Conservation (phyloP, 2,888 invertebrate genomes). For the Drosophila siamana region DNA sequence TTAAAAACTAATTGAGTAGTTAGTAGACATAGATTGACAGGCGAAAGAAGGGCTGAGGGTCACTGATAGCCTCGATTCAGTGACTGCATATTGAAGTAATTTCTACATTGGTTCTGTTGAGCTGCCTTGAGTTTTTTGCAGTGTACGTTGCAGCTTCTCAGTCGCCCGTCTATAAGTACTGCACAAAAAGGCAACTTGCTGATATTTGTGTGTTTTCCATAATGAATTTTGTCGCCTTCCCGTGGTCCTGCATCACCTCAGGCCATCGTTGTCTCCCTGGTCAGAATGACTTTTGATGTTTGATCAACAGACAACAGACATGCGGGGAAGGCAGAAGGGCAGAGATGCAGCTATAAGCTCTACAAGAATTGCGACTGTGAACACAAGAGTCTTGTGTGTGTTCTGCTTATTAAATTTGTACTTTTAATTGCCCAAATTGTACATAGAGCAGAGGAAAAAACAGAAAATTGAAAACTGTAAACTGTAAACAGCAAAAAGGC, state of each 20-base stretch:
- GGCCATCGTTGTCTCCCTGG: neutral
- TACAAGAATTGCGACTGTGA: slow-evolving; percentile 11
- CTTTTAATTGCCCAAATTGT: slow-evolving; percentile 66
- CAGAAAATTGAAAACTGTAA: slow-evolving; percentile 4
- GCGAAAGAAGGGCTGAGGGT: too few relatives aligned
- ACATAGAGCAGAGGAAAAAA: slow-evolving; percentile 27
- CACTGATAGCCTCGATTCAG: too few relatives aligned
- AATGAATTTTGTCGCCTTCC: slow-evolving; percentile 57
- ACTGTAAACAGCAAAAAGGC: neutral
- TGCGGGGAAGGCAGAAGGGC: neutral
- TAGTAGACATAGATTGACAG: too few relatives aligned
- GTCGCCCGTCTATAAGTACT: neutral
- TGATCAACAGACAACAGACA: slow-evolving; percentile 29
- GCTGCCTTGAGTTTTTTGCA: neutral
- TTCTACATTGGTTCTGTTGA: too few relatives aligned
- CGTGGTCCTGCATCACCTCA: slow-evolving; percentile 3
- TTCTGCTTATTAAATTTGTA: slow-evolving; percentile 65
- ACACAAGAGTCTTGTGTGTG: slow-evolving; percentile 18
- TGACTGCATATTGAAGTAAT: too few relatives aligned
- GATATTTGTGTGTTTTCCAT: slow-evolving; percentile 67
- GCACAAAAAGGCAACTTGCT: slow-evolving; percentile 46
- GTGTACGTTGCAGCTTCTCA: neutral
- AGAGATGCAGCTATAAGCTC: slow-evolving; percentile 22
- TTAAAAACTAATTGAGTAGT: too few relatives aligned
- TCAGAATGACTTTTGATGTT: slow-evolving; percentile 46